Base-by-base conservation (phyloP, 2,113 vertebrate genomes). In the Anarrhichthys ocellatus region DNA sequence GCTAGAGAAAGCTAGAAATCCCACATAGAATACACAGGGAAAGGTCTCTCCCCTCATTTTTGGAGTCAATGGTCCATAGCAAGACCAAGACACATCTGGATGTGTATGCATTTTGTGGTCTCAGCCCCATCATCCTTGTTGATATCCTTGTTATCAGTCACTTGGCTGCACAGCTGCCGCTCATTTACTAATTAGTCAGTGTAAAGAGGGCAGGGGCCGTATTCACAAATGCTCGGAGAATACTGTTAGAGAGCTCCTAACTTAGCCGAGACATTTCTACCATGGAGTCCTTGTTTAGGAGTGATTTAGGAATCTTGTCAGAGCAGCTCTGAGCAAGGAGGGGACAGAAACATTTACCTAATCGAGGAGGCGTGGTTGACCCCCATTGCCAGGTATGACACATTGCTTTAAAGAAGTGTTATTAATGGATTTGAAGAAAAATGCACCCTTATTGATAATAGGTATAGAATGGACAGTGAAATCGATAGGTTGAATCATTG, bases 111-210 rank as follows among this genome's bases (percentile, higher is more conserved):
- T 17, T 65, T 2, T 11, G 52, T 65, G 36, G 54, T 77, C 52
- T 42, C 50, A 42, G 66, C 34, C 18, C 1, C 11, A 5, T 42
- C 72, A 64, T 18, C 73, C 67, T 66, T 52, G 63, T 56, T 44
- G 40, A 63, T 50, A 66, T 52, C 64, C 74, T 81, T 58, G 64
- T 82, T 76, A 83, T 84, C 82, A 76, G 65, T 67, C 65, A 73
- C 54, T 86, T 32, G 56, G 78, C 81, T 63, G 71, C 78, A 79
- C 81, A 84, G 75, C 84, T 84, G 84, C 76, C 73, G 71, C 83
- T 83, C 79, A 77, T 88, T 80, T 73, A 44, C 79, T 84, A 86
- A 90, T 77, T 82, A 84, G 83, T 84, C 69, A 66, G 76, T 69
- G 50, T 80, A 68, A 40, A 63, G 52, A 85, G 67, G 52, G 62